Evolutionary conservation across 1,140 invertebrate genomes (phyloP).

Genomic region (Drusus annulatus): DNA sequence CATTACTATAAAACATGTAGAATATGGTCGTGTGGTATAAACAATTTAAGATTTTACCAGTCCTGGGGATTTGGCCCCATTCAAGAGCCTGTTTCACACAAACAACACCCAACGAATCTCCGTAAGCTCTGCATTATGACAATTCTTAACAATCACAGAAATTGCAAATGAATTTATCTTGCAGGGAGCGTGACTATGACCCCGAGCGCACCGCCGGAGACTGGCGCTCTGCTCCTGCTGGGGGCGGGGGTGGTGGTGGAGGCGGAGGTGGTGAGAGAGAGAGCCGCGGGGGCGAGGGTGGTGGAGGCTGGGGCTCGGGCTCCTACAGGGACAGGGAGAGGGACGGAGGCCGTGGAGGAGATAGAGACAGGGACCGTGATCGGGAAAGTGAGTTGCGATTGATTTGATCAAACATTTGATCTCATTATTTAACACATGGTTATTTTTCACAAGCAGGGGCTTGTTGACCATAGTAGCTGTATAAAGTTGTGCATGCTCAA

Average conservation of each 20-base stretch:
- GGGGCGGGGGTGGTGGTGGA: conserved; percentile 68
- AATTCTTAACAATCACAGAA: too few species aligned
- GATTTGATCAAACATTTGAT: too few species aligned
- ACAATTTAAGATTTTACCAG: conserved; percentile 13
- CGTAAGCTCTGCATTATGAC: too few species aligned
- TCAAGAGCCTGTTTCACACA: too few species aligned
- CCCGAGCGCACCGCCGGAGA: conserved; percentile 78
- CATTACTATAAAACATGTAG: conserved; percentile 39
- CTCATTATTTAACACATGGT: too few species aligned
- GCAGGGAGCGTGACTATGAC: conserved; percentile 70
- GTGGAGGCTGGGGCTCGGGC: conserved; percentile 32
- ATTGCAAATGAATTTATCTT: neutral
- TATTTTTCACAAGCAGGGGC: too few species aligned
- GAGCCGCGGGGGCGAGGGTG: conserved; percentile 19
- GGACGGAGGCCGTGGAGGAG: conserved; percentile 50
- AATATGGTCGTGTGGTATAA: conserved; percentile 54
- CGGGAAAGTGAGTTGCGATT: neutral
- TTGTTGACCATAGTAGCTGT: too few species aligned
- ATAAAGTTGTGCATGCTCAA: too few species aligned
- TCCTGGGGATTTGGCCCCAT: too few species aligned
- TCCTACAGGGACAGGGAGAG: conserved; percentile 58
- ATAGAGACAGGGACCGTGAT: conserved; percentile 14
- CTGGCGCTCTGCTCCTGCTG: conserved; percentile 79
- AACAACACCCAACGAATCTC: too few species aligned
- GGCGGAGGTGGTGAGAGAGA: conserved; percentile 61